Evolutionary conservation across 2,113 vertebrate genomes (phyloP).

Genomic region (Perccottus glenii): DNA sequence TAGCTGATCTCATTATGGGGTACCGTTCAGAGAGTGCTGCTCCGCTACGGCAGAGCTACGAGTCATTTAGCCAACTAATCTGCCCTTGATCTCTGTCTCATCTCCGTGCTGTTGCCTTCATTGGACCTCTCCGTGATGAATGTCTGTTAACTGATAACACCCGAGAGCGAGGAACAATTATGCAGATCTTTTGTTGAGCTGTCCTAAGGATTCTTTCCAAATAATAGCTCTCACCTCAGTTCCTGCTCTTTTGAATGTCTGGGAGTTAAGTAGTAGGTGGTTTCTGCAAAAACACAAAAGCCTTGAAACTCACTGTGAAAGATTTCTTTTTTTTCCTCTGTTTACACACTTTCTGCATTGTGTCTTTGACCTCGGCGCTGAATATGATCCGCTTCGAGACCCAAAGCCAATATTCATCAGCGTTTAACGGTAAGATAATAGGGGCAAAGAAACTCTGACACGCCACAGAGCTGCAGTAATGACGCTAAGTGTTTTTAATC

Average conservation of each 20-base stretch:
- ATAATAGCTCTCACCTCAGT: conserved; percentile 40
- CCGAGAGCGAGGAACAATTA: conserved; percentile 69
- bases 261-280: not conserved
- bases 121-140: conserved; percentile 72
- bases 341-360: conserved; percentile 36
- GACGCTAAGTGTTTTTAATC: conserved; percentile 53
- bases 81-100: conserved; percentile 87
- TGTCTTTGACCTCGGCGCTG: conserved; percentile 23
- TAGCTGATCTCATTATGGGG: conserved; percentile 36
- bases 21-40: conserved; percentile 15
- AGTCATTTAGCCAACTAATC: conserved; percentile 88
- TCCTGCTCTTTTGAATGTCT: conserved; percentile 19
- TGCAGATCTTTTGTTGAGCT: conserved; percentile 64
- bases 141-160: conserved; percentile 69
- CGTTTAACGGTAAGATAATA: conserved; percentile 18
- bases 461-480: conserved; percentile 22
- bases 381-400: conserved; percentile 10
- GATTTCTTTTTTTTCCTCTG: conserved; percentile 1
- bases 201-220: conserved; percentile 54
- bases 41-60: conserved; percentile 75
- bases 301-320: conserved; percentile 2
- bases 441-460: not conserved
- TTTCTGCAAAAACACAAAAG: conserved; percentile 25
- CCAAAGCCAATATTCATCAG: conserved; percentile 1
- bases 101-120: conserved; percentile 81